Evolutionary conservation across 30 jellyfish, hydroid and myxozoan genomes (phyloP).

Genomic region (Euphysa ruthae): DNA sequence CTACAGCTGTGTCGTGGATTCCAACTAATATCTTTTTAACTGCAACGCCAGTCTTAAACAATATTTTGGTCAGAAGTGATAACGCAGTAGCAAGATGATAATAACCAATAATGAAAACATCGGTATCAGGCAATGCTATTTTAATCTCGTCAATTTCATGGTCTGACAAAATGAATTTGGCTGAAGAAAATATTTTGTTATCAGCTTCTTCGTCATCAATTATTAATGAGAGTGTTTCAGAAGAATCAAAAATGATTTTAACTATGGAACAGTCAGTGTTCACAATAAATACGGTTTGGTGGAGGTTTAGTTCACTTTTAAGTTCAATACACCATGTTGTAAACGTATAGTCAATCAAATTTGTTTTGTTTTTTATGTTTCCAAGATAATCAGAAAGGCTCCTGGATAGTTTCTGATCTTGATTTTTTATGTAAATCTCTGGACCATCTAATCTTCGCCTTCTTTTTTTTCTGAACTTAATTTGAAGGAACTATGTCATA

Average conservation of each 20-base stretch:
- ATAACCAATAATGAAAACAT: too few species aligned
- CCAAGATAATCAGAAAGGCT: neutral
- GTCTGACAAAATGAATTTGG: neutral
- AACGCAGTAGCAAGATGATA: neutral
- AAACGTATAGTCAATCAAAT: neutral
- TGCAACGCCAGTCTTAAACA: neutral
- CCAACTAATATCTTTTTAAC: neutral
- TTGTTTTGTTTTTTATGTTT: neutral
- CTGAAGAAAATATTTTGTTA: neutral
- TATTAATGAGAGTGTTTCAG: neutral
- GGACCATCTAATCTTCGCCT: too few species aligned
- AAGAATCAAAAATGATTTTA: neutral
- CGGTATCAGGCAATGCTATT: too few species aligned
- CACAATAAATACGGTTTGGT: too few species aligned
- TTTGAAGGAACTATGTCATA: neutral
- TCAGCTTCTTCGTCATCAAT: too few species aligned
- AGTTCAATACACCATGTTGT: neutral
- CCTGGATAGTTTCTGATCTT: too few species aligned
- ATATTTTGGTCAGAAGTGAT: neutral
- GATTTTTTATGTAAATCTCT: too few species aligned
- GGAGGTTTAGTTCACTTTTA: too few species aligned
- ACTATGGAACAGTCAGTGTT: neutral
- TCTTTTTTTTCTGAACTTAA: neutral
- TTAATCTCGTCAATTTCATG: too few species aligned
- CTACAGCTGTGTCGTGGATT: too few species aligned